Percentiles rank a stretch among this genome's conserved stretches.
Conservation (phyloP, 1,140 invertebrate species). For the Pachyrhynchus sulphureomaculatus region DNA sequence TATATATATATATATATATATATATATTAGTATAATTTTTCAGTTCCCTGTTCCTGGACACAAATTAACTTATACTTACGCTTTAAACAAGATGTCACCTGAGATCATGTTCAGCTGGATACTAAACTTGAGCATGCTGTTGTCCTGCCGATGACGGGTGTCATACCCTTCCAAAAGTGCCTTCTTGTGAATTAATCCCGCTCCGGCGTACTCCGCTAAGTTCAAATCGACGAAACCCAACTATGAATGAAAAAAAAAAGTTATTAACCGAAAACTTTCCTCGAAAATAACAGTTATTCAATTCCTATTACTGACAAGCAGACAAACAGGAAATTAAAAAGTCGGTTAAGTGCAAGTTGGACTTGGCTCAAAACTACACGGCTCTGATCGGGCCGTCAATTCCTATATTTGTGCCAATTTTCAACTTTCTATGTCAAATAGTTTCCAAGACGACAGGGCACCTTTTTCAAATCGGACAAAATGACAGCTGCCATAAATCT, state of each 20-base stretch:
- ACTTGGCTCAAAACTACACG: too few species aligned
- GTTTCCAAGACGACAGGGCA: too few species aligned
- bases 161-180: constrained; percentile 95
- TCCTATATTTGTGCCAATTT: too few species aligned
- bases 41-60: too few species aligned
- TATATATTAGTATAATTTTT: too few species aligned
- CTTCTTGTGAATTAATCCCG: constrained; percentile 78
- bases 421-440: too few species aligned
- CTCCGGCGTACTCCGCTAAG: constrained; percentile 93
- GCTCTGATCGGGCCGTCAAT: too few species aligned
- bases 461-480: too few species aligned
- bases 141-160: constrained; percentile 86
- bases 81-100: constrained; percentile 96
- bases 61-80: constrained; percentile 59
- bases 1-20: too few species aligned
- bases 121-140: constrained; percentile 89
- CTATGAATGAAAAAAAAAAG: constrained; percentile 56
- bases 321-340: too few species aligned
- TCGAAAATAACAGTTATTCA: not conserved
- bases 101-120: constrained; percentile 92
- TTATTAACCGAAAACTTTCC: not conserved
- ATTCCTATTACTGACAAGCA: not conserved
- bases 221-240: constrained; percentile 96
- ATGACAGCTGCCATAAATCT: too few species aligned
- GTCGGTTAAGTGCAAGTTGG: too few species aligned